Conservation (phyloP, 2,113 vertebrate genomes). For the Melanerpes aurifrons region DNA sequence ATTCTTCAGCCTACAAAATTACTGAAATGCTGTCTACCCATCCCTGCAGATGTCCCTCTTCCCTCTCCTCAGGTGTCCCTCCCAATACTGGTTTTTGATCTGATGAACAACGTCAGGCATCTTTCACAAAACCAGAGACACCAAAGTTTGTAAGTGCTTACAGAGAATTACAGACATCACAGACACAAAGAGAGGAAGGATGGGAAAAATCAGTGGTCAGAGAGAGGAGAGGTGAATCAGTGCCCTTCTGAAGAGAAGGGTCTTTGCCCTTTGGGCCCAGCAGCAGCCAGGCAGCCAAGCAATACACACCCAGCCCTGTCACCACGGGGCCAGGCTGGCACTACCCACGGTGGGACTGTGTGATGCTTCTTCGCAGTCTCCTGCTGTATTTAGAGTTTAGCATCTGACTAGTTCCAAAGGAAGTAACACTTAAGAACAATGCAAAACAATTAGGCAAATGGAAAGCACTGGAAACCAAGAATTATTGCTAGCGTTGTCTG, state of each 20-base stretch:
- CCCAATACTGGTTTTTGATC: background rate
- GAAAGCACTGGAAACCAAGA: background rate
- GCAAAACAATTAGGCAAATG: background rate
- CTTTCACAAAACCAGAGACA: background rate
- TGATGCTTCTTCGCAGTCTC: background rate
- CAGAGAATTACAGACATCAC: background rate
- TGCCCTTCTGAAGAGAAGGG: background rate
- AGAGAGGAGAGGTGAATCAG: background rate
- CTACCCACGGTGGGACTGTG: background rate
- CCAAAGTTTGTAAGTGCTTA: background rate
- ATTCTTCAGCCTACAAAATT: background rate
- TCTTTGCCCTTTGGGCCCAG: background rate
- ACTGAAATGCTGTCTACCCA: background rate
- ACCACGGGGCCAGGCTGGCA: background rate
- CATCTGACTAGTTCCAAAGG: background rate
- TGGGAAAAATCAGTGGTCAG: background rate
- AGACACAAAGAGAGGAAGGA: background rate
- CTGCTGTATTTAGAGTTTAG: background rate
- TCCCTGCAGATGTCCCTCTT: background rate
- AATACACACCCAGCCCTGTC: fast-evolving
- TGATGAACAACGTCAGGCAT: background rate
- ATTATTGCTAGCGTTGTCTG: background rate
- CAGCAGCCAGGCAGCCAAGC: background rate
- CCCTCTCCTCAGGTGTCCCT: background rate
- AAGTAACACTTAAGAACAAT: background rate